phyloP scores from a whole-genome alignment of 2,888 invertebrate species.

The Pyralis farinalis region DNA sequence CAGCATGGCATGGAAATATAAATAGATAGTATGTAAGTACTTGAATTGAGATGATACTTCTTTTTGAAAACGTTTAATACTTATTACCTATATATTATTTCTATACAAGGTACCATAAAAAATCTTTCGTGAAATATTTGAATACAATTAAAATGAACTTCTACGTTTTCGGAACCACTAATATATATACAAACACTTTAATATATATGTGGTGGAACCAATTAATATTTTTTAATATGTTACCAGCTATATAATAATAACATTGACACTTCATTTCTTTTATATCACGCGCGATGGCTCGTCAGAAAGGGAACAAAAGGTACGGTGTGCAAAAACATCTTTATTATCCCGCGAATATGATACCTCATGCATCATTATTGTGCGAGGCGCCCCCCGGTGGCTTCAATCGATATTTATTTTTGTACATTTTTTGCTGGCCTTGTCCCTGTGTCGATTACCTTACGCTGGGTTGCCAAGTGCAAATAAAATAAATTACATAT shows the following conservation, averaged over 20 bases:
- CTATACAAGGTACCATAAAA: too few species aligned
- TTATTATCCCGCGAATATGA: slow-evolving; percentile 37
- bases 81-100: too few species aligned
- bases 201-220: too few species aligned
- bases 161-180: too few species aligned
- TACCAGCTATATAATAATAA: neutral
- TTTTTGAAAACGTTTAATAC: too few species aligned
- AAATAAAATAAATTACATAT: neutral
- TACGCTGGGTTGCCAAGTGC: neutral
- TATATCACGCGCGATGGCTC: slow-evolving; percentile 1
- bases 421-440: slow-evolving; percentile 5
- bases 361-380: slow-evolving; percentile 34
- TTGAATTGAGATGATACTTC: too few species aligned
- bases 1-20: too few species aligned
- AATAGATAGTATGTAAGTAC: too few species aligned
- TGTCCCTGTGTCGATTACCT: neutral
- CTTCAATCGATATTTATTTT: slow-evolving; percentile 4
- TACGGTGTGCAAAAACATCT: slow-evolving; percentile 34
- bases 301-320: slow-evolving; percentile 27
- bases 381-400: slow-evolving; percentile 8
- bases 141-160: too few species aligned
- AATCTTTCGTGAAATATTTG: too few species aligned
- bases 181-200: too few species aligned
- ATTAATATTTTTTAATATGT: too few species aligned
- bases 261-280: slow-evolving; percentile 1